Evolutionary conservation across 1,140 invertebrate genomes (phyloP), one percentile per base, ranked within the genome.

Genomic region (Hydropsyche tenuis): DNA sequence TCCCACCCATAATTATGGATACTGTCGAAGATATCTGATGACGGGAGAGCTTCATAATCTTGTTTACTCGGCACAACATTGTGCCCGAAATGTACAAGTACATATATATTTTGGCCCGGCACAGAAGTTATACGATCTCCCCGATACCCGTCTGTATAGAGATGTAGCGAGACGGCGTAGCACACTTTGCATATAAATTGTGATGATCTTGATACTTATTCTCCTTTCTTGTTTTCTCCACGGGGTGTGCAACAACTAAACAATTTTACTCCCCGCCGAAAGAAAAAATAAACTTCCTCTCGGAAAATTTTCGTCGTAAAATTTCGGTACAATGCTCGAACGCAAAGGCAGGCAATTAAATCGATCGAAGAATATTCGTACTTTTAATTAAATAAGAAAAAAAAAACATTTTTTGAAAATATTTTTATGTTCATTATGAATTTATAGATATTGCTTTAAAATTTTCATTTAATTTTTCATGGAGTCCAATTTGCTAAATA

Each of bases 111-210:
- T 4, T 37, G 30, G 30, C 30, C 30, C 9, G 9, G 62, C 20
- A 60, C 63, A 45, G 23, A 65, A 45, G 65, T 48, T 46, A 68
- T 68, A 68, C 65, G 65, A 68, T n/a, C 22, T 48, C 65, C 45
- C 20, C 30, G n/a, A 18, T 60, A 23, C 56, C 12, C 23, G 2
- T 14, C 4, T 60, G 12, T 60, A 60, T 60, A 60, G 22, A 25
- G 12, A 23, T 27, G 56, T 60, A 60, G 30, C 22, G 46, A 48
- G 48, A 30, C 56, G 14, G 51, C 46, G 22, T 23, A n/a, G 68
- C 48, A 30, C 68, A 70, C 68, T 70, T 70, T 70, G 68, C 68
- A 70, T 70, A 70, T 70, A 70, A 70, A 70, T 70, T 70, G 68
- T 70, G 68, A 70, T 70, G 68, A 70, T 70, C 48, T 56, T 70